A percentile compares a stretch with the other conserved stretches of the same genome.
phyloP scores from a whole-genome alignment of 1,140 invertebrate genomes.

The Brachionus calyciflorus region DNA sequence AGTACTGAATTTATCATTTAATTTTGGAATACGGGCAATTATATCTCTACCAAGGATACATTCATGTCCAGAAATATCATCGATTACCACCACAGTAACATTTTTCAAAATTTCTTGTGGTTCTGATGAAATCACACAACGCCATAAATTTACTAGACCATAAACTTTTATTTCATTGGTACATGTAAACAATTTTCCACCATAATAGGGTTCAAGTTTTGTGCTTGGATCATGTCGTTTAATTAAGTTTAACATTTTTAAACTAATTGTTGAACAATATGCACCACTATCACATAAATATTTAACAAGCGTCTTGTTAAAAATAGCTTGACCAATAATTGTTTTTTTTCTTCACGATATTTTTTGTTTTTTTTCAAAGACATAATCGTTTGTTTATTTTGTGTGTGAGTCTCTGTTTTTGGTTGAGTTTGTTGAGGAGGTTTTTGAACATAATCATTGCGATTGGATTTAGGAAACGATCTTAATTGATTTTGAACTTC shows the following conservation, averaged over 20 bases:
- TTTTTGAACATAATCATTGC: too few species aligned
- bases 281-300: conserved; percentile 9
- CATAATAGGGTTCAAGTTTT: neutral
- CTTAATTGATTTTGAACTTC: too few species aligned
- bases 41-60: neutral
- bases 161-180: neutral
- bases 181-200: neutral
- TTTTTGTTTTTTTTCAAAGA: neutral
- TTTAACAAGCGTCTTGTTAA: neutral
- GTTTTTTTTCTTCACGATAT: neutral
- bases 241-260: neutral
- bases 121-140: neutral
- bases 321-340: neutral
- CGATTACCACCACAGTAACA: neutral
- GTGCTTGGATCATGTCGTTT: neutral
- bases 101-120: neutral
- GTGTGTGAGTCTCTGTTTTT: neutral
- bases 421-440: neutral
- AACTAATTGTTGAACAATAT: neutral
- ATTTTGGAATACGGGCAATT: neutral
- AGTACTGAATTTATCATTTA: neutral
- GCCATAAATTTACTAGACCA: neutral
- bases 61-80: neutral
- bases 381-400: neutral
- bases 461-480: too few species aligned